Evolutionary conservation across 2,797 vertebrate species (phyloP), one percentile per base, ranked within the genome.

Genomic region (Microchirus variegatus): DNA sequence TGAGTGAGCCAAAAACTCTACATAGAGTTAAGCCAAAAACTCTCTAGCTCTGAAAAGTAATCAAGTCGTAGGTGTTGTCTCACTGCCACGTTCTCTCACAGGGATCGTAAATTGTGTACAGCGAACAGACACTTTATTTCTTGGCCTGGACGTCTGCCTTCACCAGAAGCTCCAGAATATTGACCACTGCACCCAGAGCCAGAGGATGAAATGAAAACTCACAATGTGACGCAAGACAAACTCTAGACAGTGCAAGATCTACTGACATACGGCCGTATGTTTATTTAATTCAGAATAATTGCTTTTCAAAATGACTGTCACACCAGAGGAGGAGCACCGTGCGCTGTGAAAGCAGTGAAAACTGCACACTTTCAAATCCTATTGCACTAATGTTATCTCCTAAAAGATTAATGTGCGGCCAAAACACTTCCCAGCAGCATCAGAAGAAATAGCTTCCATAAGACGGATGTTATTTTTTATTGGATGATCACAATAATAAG

Each of bases 401-500:
- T 47, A 7, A 63, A 56, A 50, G 36, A 6, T 62, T 53, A 43
- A 59, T 61, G 48, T n/a, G 14, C 26, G 31, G 31, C 31, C 12
- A 49, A n/a, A 51, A 17, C 15, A 51, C 70, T 61, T 70, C 45
- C 44, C 19, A 49, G 54, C 31, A 56, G 47, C 43, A 64, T 60
- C 49, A 57, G 16, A 9, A 35, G 22, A 43, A 55, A 42, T 5
- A 44, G 45, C 7, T 31, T 6, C 17, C 44, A n/a, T 36, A 11
- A 56, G 19, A 71, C 58, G 43, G 19, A 68, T 65, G 53, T 36
- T 43, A 16, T 51, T 67, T 37, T 68, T 26, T 51, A 47, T 36
- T 67, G 38, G 57, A 68, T 75, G 40, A 73, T 67, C 53, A 50
- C 47, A 47, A 38, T 61, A 51, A 77, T 83, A 62, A 63, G 36